Conservation (phyloP, 2,888 invertebrate species). For the Zootermopsis nevadensis region DNA sequence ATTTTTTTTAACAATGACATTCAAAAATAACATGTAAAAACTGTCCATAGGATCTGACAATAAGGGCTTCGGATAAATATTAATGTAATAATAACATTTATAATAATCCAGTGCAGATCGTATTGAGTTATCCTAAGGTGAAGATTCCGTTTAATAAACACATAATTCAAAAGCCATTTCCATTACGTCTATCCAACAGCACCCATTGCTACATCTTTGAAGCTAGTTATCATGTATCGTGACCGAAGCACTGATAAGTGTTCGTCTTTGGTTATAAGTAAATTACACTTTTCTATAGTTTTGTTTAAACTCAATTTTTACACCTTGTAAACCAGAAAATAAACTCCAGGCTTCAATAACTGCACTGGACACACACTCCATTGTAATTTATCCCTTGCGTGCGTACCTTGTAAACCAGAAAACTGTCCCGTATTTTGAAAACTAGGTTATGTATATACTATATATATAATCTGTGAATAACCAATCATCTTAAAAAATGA, state of each 20-base stretch:
- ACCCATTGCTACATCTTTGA: background rate
- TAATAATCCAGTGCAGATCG: conserved; percentile 31
- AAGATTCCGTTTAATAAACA: background rate
- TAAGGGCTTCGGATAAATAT: conserved; percentile 25
- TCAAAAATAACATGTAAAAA: conserved; percentile 38
- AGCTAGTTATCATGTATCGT: background rate
- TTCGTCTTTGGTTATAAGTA: conserved; percentile 9
- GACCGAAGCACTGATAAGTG: background rate
- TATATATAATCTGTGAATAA: conserved; percentile 35
- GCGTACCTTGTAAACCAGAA: conserved; percentile 14
- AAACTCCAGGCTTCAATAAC: background rate
- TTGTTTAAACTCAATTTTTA: background rate
- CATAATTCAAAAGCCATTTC: background rate
- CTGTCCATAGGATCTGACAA: conserved; percentile 3
- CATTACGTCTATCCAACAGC: background rate
- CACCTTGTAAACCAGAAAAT: background rate
- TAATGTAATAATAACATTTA: conserved; percentile 15
- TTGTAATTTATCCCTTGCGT: background rate
- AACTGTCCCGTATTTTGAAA: conserved; percentile 22
- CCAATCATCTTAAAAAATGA: conserved; percentile 32
- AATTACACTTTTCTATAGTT: conserved; percentile 8
- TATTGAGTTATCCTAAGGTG: background rate
- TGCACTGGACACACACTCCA: conserved; percentile 24
- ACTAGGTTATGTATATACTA: conserved; percentile 42
- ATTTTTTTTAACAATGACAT: conserved; percentile 27